Percentiles rank a stretch among this genome's conserved stretches.
phyloP scores from a whole-genome alignment of 2,113 vertebrate species.

The Odontophorus gujanensis region DNA sequence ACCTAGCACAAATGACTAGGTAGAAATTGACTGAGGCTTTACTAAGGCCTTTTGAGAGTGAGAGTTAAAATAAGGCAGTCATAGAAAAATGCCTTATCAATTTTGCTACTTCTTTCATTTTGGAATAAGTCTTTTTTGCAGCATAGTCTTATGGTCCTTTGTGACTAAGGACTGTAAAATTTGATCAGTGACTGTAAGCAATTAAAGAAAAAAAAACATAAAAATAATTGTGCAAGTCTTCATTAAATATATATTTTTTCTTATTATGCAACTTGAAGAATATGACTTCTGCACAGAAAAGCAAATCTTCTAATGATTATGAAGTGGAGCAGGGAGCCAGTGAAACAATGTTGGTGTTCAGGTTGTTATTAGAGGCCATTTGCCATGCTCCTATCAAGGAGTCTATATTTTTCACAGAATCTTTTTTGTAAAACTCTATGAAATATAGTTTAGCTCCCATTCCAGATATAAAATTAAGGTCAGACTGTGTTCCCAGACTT shows the following conservation, averaged over 20 bases:
- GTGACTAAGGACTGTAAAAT: constrained; percentile 4
- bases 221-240: neutral
- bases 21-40: neutral
- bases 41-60: neutral
- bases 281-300: neutral
- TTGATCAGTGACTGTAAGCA: neutral
- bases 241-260: neutral
- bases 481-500: neutral
- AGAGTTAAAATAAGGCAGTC: neutral
- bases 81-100: neutral
- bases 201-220: constrained; percentile 9
- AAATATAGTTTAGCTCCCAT: neutral
- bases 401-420: neutral
- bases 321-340: neutral
- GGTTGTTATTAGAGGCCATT: neutral
- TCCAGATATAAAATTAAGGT: neutral
- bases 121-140: constrained; percentile 15
- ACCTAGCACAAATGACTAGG: neutral
- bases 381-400: neutral
- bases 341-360: neutral
- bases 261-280: neutral
- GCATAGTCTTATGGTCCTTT: constrained; percentile 8
- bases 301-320: neutral
- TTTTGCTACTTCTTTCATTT: neutral
- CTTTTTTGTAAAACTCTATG: neutral